Evolutionary conservation across 2,888 invertebrate genomes (phyloP), one percentile per base, ranked within the genome.

Genomic region (Helleia helle): DNA sequence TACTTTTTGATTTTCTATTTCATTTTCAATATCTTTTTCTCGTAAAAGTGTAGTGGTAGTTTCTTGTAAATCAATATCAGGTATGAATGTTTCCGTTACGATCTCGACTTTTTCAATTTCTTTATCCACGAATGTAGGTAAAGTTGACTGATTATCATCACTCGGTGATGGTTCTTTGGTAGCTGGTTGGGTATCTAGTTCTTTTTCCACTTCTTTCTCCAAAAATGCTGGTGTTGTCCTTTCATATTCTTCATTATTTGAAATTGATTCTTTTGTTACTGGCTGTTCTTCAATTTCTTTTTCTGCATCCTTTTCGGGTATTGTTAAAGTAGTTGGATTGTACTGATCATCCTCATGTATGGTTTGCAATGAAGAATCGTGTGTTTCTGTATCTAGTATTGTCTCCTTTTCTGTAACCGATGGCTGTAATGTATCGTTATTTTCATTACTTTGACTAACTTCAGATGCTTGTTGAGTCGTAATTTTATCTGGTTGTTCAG

Each of bases 401-500:
- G 22, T 6, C 2, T 22, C 22, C 7, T 6, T 22, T 8, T 13
- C 12, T 15, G 30, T 15, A 8, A 22, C 28, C 9, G 18, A 8
- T 13, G 14, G 9, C 5, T 34, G 11, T 17, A 24, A 8, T 9
- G 24, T 40, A 31, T 40, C 25, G 7, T 11, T 12, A 15, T 17
- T 29, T 7, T 40, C 6, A 4, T 13, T n/a, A 2, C 8, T 31
- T 12, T 15, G 25, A 2, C 8, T 11, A n/a, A 24, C 40, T 12
- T 43, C 43, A n/a, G n/a, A n/a, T n/a, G n/a, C n/a, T n/a, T n/a
- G n/a, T n/a, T n/a, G n/a, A n/a, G n/a, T n/a, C 40, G 41, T 28
- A 11, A 29, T 28, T 11, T 12, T 22, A 40, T 42, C 38, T 8
- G 40, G 28, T 31, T 40, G 11, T 15, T 38, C 40, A 38, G 36